These are phyloP conservation scores for Temnothorax nylanderi DNA, from an alignment of 1,140 invertebrate species.

Conservation along the genomic window DNA sequence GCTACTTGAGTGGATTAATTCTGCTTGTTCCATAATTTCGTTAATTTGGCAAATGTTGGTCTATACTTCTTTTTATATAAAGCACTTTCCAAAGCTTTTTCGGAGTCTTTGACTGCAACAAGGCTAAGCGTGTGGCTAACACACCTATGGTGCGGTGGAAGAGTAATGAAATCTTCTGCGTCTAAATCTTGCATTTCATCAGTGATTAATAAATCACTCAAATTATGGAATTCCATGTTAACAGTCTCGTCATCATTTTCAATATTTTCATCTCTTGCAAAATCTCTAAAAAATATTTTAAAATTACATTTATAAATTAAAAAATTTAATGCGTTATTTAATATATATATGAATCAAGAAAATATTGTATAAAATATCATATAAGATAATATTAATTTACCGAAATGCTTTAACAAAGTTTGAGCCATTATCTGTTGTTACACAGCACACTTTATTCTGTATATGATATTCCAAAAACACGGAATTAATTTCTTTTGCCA, in stretches of 20 bases:
- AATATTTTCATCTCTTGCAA: background rate
- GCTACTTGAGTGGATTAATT: constrained; percentile 7
- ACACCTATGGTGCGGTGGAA: constrained; percentile 12
- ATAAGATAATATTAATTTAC: background rate
- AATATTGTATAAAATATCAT: background rate
- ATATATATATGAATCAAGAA: no score
- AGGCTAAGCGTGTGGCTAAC: constrained; percentile 10
- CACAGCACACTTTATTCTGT: background rate
- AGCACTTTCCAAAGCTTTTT: background rate
- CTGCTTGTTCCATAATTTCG: constrained; percentile 7
- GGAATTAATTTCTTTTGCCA: background rate
- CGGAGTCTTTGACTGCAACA: background rate
- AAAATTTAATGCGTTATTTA: no score
- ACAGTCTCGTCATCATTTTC: background rate
- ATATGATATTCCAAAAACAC: background rate
- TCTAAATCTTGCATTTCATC: background rate
- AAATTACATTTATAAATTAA: constrained; percentile 12
- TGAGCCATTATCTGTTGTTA: constrained; percentile 6
- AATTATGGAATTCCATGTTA: background rate
- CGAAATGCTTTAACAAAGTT: constrained; percentile 33
- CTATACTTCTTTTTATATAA: constrained; percentile 4
- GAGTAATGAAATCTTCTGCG: background rate
- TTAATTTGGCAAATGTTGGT: background rate
- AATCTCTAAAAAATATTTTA: constrained; percentile 12
- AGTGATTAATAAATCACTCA: background rate